Conservation (phyloP, 2,113 vertebrate species). For the Amblyornis subalaris region DNA sequence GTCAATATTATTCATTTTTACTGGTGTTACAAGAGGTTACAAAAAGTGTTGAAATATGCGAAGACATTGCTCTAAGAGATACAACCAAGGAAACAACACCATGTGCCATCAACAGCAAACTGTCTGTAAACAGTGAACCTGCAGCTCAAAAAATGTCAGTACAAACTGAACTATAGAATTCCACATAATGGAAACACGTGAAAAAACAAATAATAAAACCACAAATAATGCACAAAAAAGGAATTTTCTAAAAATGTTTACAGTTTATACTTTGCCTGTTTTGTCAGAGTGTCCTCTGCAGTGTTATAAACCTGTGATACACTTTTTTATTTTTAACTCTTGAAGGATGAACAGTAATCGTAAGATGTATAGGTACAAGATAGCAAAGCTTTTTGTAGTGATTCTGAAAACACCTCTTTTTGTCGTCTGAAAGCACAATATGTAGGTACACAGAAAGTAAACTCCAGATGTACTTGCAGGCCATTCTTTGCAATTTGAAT, state of each 20-base stretch:
- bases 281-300: background rate
- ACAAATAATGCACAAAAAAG: background rate
- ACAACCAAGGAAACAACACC: background rate
- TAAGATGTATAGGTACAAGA: fast-evolving
- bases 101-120: background rate
- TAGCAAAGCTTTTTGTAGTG: background rate
- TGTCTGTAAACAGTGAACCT: background rate
- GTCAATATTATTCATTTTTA: background rate
- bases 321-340: background rate
- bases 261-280: background rate
- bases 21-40: background rate
- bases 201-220: background rate
- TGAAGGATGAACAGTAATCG: background rate
- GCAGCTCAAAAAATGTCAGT: background rate
- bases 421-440: background rate
- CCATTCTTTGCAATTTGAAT: background rate
- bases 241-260: background rate
- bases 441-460: background rate
- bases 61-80: background rate
- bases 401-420: background rate
- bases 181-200: background rate
- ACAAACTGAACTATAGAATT: background rate
- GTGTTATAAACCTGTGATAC: background rate
- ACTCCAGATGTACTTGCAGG: background rate
- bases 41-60: background rate